Conservation (phyloP, 2,888 invertebrate species). For the Temnothorax rugatulus region DNA sequence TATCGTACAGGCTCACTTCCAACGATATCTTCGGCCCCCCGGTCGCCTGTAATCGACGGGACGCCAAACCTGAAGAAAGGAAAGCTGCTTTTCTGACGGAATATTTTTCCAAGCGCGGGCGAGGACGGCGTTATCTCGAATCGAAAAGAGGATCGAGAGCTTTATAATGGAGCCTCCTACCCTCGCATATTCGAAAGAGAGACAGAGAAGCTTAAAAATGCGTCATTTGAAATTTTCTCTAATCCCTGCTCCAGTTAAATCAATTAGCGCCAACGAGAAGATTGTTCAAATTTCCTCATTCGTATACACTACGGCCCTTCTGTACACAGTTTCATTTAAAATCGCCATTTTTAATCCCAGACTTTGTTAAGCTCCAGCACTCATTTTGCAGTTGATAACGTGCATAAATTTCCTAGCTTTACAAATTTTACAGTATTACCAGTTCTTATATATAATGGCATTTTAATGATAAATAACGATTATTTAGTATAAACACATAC, state of each 20-base stretch:
- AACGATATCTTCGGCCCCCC: slow-evolving; percentile 72
- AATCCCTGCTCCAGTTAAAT: slow-evolving; percentile 44
- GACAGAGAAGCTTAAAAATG: slow-evolving; percentile 40
- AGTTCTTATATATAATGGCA: background rate
- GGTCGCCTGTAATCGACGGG: slow-evolving; percentile 68
- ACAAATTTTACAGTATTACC: slow-evolving; percentile 5
- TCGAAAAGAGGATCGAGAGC: slow-evolving; percentile 43
- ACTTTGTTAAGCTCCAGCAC: slow-evolving; percentile 10
- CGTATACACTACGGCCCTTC: slow-evolving; percentile 5
- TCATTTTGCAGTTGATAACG: background rate
- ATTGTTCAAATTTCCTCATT: slow-evolving; percentile 41
- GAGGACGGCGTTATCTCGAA: slow-evolving; percentile 47
- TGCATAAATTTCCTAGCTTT: background rate
- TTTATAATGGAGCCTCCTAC: slow-evolving; percentile 40
- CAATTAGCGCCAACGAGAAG: slow-evolving; percentile 41
- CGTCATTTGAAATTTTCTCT: slow-evolving; percentile 52
- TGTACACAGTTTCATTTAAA: background rate
- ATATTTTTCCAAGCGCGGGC: slow-evolving; percentile 48
- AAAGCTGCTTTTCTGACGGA: slow-evolving; percentile 57
- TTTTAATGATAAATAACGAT: background rate
- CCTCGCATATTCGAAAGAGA: slow-evolving; percentile 29
- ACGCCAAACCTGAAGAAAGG: slow-evolving; percentile 59
- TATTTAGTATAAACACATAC: background rate
- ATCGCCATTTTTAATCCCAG: slow-evolving; percentile 28
- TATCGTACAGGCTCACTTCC: slow-evolving; percentile 77